Evolutionary conservation across 2,113 vertebrate species (phyloP).

Genomic region (Natator depressus): DNA sequence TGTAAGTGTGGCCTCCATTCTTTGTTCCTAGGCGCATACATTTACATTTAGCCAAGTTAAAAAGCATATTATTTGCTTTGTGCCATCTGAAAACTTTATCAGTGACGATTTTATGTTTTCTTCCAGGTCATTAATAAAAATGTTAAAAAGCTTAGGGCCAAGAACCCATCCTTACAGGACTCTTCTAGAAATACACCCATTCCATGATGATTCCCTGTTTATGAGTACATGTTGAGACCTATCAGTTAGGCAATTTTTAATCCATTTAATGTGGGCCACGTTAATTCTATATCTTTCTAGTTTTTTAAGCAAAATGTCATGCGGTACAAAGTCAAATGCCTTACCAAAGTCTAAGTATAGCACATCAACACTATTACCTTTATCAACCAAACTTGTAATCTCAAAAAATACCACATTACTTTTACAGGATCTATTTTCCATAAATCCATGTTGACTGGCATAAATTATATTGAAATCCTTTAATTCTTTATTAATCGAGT

Average conservation of each 20-base stretch:
- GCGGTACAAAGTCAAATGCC: background rate
- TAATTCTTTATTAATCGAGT: background rate
- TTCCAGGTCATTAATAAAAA: background rate
- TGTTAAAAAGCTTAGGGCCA: background rate
- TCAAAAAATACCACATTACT: background rate
- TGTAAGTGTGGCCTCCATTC: background rate
- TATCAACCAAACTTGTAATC: background rate
- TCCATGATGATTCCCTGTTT: background rate
- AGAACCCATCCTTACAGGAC: background rate
- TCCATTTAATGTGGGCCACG: background rate
- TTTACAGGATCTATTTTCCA: background rate
- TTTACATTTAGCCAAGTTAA: background rate
- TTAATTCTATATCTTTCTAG: background rate
- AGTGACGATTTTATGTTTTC: background rate
- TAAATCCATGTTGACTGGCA: background rate
- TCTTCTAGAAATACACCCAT: background rate
- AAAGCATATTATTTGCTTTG: background rate
- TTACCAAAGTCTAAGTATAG: background rate
- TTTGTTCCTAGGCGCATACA: background rate
- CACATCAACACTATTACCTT: background rate
- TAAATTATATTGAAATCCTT: background rate
- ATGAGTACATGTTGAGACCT: background rate
- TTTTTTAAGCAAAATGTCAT: background rate
- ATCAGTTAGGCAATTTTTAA: background rate
- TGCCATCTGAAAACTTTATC: background rate